Conservation (phyloP, 2,797 vertebrate species). For the Danio jaintianensis region DNA sequence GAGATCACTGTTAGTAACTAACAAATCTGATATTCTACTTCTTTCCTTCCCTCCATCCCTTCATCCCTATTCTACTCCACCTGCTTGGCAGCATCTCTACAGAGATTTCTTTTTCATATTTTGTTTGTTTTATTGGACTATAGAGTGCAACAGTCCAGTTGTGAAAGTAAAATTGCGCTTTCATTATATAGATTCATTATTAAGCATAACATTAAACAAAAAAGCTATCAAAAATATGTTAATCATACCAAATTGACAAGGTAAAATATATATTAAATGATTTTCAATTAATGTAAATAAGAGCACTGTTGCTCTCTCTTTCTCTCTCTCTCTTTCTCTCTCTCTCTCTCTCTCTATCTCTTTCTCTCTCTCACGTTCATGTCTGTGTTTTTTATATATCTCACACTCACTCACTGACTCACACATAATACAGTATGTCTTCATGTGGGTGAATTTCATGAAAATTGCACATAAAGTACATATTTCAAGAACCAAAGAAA, state of each 20-base stretch:
- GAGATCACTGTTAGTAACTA: constrained; percentile 98
- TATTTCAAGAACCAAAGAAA: neutral
- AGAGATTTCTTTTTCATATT: neutral
- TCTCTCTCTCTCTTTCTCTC: neutral
- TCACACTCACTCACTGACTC: constrained; percentile 26
- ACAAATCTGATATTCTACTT: constrained; percentile 85
- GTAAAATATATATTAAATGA: neutral
- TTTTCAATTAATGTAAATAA: neutral
- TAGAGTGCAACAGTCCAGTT: neutral
- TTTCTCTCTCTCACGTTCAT: neutral
- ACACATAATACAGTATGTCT: constrained; percentile 4
- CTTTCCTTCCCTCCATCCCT: constrained; percentile 77
- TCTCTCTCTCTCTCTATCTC: neutral
- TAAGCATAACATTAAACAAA: neutral
- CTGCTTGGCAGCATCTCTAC: constrained; percentile 44
- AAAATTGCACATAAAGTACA: neutral
- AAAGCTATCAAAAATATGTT: neutral
- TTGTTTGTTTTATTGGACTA: neutral
- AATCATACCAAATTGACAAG: neutral
- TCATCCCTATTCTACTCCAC: constrained; percentile 64
- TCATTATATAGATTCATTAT: neutral
- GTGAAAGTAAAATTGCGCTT: neutral
- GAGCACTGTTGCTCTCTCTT: neutral
- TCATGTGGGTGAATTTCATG: neutral
- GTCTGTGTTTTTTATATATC: neutral